Base-by-base conservation (phyloP, 2,888 invertebrate species). In the Notodonta ziczac region DNA sequence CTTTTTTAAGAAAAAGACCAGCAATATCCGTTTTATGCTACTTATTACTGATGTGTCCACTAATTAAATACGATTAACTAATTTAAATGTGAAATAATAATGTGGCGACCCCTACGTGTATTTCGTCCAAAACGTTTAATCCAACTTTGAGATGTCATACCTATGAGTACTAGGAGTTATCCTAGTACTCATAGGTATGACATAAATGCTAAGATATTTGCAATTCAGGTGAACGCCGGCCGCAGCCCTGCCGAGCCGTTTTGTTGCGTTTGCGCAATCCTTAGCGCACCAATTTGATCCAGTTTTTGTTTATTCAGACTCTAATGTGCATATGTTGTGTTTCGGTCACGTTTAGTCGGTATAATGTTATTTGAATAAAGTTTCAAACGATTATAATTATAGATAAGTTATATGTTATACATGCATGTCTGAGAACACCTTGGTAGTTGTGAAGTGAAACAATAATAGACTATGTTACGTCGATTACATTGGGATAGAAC, bases 291-390 rank as follows among this genome's bases (percentile, higher is more conserved):
- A 61, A 71, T 73, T 69, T 70, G 63, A 71, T 69, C 60, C 65
- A 71, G 62, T 75, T 75, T 75, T 75, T 75, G 66, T 74, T 75
- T 69, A 69, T 62, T 60, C 59, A 65, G 58, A 56, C 71, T 57
- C 54, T 63, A 70, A 73, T 73, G 62, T 62, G 55, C 60, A 66
- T 60, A 69, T 12, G 63, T 65, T 70, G 63, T 65, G 61, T 67
- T 55, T 59, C 59, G 61, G 62, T 70, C 60, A 66, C 52, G 57
- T 60, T 35, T 60, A 58, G 57, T 58, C 55, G 65, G 72, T 65
- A 60, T 58, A 70, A 59, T 50, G 50, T 60, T 56, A 56, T 35
- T 55, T 14, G 54, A 39, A 52, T 52, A 32, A 12, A 32, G 52
- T 54, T 54, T n/a, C 4, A 39, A 40, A 39, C 14, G 35, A 54